Conservation (phyloP, 2,888 invertebrate genomes). For the Pecten maximus region DNA sequence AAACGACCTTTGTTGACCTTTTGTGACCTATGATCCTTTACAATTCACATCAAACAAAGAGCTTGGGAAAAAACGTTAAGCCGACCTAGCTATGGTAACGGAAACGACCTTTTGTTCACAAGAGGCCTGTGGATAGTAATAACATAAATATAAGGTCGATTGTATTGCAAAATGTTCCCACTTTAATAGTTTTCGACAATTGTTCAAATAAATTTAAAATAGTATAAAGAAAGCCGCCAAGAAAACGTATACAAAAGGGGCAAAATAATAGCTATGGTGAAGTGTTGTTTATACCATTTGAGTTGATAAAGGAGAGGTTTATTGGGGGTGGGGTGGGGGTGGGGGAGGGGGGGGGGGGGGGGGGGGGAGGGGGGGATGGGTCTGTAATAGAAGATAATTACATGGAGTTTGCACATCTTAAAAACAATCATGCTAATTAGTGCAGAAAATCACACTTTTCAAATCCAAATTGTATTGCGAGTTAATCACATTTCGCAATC, state of each 20-base stretch:
- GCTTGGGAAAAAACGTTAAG: not conserved
- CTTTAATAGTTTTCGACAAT: not conserved
- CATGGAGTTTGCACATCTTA: too few species aligned
- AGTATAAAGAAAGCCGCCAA: not conserved
- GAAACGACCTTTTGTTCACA: not conserved
- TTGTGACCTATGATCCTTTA: not conserved
- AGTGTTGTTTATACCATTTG: too few species aligned
- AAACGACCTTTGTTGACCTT: constrained; percentile 1
- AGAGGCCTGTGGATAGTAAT: not conserved
- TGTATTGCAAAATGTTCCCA: not conserved
- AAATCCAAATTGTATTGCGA: too few species aligned
- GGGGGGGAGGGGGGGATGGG: too few species aligned
- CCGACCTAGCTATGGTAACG: not conserved
- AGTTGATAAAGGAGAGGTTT: too few species aligned
- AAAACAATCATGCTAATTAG: too few species aligned
- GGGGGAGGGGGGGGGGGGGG: too few species aligned
- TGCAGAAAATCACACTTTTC: too few species aligned
- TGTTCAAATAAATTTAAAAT: not conserved
- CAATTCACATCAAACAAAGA: constrained; percentile 17
- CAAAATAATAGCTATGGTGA: too few species aligned
- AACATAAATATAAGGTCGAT: not conserved
- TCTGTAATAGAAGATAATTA: too few species aligned
- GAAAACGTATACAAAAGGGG: not conserved
- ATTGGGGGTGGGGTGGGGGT: too few species aligned
- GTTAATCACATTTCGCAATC: too few species aligned